A percentile compares a stretch with the other conserved stretches of the same genome.
Conservation (phyloP, 1,140 invertebrate species). For the Coboldia fuscipes region DNA sequence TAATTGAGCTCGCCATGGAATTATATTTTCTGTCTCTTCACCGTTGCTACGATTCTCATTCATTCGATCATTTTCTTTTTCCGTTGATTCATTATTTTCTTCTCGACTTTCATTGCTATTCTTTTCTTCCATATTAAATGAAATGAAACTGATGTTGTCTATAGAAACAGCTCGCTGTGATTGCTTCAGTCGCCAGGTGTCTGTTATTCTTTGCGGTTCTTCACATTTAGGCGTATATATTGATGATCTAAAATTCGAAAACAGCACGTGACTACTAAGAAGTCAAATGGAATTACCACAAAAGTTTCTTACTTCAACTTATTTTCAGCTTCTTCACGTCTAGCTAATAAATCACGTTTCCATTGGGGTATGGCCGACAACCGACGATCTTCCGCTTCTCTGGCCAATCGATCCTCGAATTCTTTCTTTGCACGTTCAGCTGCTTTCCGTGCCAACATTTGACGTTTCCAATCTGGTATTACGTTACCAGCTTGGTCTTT, state of each 20-base stretch:
- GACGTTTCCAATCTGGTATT: constrained; percentile 83
- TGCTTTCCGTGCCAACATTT: constrained; percentile 83
- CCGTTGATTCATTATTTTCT: constrained; percentile 11
- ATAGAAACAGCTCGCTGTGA: constrained; percentile 29
- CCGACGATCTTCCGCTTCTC: constrained; percentile 66
- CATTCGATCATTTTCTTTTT: constrained; percentile 8
- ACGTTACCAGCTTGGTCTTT: constrained; percentile 68
- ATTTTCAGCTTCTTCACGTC: constrained; percentile 52
- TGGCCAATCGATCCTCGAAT: constrained; percentile 58
- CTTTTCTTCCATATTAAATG: constrained; percentile 15
- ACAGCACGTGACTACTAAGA: no score
- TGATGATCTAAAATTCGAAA: constrained; percentile 32
- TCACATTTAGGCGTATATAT: constrained; percentile 41
- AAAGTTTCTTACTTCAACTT: constrained; percentile 36
- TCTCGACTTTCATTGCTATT: constrained; percentile 21
- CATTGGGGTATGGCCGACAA: constrained; percentile 74
- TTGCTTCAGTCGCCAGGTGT: constrained; percentile 28
- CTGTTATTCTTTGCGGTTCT: constrained; percentile 26
- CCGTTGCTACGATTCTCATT: constrained; percentile 10
- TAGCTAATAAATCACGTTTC: constrained; percentile 71
- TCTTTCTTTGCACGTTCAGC: constrained; percentile 81
- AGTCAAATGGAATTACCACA: background rate
- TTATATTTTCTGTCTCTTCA: constrained; percentile 44
- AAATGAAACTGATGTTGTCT: constrained; percentile 29
- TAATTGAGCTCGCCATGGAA: constrained; percentile 69